These are phyloP conservation scores for Poeciliopsis retropinna DNA, from an alignment of 2,113 vertebrate species.

Conservation along the genomic window DNA sequence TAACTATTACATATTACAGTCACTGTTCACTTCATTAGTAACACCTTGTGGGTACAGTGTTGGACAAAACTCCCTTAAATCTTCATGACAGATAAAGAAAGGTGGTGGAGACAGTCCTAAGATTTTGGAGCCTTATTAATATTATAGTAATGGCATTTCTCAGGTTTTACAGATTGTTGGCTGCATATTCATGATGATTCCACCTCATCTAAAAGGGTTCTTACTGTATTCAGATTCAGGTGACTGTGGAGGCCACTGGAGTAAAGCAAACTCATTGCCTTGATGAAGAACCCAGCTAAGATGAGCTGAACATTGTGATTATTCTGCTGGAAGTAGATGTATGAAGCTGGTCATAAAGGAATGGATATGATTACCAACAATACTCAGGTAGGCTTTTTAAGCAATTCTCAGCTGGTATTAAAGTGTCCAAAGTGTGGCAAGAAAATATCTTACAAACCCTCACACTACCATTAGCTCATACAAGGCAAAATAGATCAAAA, in stretches of 20 bases:
- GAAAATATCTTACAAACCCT: background rate
- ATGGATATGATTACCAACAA: too few relatives aligned
- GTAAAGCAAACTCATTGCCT: background rate
- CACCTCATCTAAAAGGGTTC: background rate
- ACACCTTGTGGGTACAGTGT: background rate
- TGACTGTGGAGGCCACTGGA: background rate
- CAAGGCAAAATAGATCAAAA: conserved; percentile 1
- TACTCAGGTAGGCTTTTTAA: too few relatives aligned
- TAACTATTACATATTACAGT: conserved; percentile 27
- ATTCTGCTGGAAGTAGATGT: background rate
- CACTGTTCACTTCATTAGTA: background rate
- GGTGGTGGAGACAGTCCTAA: background rate
- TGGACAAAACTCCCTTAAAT: background rate
- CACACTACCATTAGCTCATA: background rate
- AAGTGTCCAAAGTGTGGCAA: background rate
- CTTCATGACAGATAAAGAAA: background rate
- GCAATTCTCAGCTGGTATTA: background rate
- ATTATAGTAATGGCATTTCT: background rate
- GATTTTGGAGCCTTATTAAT: background rate
- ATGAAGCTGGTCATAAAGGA: background rate
- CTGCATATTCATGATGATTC: background rate
- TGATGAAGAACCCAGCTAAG: background rate
- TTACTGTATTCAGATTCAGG: background rate
- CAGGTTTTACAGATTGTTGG: background rate
- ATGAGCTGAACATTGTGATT: background rate